These are phyloP conservation scores for Myopa tessellatipennis DNA, from an alignment of 2,888 invertebrate species.

Conservation along the genomic window DNA sequence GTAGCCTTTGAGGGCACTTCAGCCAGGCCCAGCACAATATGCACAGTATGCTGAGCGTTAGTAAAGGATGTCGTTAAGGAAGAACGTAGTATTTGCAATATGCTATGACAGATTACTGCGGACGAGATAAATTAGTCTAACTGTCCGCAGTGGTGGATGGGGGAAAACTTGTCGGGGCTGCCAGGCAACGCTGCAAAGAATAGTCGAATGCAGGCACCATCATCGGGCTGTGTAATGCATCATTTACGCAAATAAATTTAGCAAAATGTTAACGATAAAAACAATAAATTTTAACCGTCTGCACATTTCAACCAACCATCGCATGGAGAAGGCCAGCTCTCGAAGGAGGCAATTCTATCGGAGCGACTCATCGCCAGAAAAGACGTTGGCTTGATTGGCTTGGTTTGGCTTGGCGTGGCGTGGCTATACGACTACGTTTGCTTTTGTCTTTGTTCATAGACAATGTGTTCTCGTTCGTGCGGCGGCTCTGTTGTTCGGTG, in stretches of 20 bases:
- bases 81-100: conserved; percentile 26
- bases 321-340: neutral
- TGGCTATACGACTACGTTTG: neutral
- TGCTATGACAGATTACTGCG: conserved; percentile 31
- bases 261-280: conserved; percentile 47
- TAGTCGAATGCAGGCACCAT: neutral
- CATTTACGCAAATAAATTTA: conserved; percentile 49
- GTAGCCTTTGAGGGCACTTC: conserved; percentile 57
- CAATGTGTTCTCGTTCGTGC: conserved; percentile 22
- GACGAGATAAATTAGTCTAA: conserved; percentile 34
- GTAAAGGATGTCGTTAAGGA: neutral
- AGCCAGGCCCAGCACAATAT: neutral
- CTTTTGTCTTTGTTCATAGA: conserved; percentile 13
- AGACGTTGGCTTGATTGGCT: neutral
- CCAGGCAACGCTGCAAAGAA: neutral
- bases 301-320: conserved; percentile 18
- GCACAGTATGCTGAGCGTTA: neutral
- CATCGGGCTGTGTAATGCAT: conserved; percentile 45
- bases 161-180: neutral
- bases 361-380: conserved; percentile 23
- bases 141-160: neutral
- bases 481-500: conserved; percentile 19
- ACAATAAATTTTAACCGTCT: conserved; percentile 44
- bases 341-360: conserved; percentile 16
- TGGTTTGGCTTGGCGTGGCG: neutral